These are phyloP conservation scores for Gerris buenoi DNA, from an alignment of 1,140 invertebrate genomes.

Conservation along the genomic window DNA sequence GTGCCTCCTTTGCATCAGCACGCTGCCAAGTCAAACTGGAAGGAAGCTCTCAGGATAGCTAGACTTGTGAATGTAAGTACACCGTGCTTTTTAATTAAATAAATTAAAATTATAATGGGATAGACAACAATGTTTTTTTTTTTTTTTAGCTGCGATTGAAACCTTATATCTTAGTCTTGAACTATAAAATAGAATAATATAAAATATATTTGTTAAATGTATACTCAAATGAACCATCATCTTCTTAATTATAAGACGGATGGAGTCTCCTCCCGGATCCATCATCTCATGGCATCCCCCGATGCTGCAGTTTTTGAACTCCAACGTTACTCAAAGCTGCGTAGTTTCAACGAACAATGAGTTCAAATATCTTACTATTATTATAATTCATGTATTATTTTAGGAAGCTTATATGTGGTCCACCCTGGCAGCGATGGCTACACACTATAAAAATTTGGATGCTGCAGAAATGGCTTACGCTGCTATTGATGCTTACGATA, in stretches of 20 bases:
- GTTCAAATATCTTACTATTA: neutral
- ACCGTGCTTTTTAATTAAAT: too few species aligned
- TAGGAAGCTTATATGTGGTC: slow-evolving; percentile 77
- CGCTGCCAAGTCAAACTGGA: slow-evolving; percentile 47
- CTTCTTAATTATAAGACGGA: too few species aligned
- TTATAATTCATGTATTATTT: slow-evolving; percentile 17
- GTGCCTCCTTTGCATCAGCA: slow-evolving; percentile 46
- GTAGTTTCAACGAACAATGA: too few species aligned
- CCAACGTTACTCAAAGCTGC: too few species aligned
- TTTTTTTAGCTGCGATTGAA: too few species aligned
- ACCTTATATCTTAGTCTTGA: neutral
- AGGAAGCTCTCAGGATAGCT: slow-evolving; percentile 60
- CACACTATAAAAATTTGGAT: slow-evolving; percentile 57
- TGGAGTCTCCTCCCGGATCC: too few species aligned
- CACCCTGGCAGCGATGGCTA: slow-evolving; percentile 71
- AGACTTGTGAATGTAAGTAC: slow-evolving; percentile 55
- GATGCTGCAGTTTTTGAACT: too few species aligned
- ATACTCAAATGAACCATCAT: too few species aligned
- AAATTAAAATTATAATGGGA: too few species aligned
- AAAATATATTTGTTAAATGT: neutral
- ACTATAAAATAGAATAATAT: neutral
- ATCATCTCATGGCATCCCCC: too few species aligned
- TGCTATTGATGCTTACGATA: slow-evolving; percentile 77
- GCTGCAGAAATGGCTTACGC: slow-evolving; percentile 86
- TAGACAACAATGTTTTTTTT: too few species aligned